phyloP scores from a whole-genome alignment of 1,140 invertebrate species.

The Ips typographus region DNA sequence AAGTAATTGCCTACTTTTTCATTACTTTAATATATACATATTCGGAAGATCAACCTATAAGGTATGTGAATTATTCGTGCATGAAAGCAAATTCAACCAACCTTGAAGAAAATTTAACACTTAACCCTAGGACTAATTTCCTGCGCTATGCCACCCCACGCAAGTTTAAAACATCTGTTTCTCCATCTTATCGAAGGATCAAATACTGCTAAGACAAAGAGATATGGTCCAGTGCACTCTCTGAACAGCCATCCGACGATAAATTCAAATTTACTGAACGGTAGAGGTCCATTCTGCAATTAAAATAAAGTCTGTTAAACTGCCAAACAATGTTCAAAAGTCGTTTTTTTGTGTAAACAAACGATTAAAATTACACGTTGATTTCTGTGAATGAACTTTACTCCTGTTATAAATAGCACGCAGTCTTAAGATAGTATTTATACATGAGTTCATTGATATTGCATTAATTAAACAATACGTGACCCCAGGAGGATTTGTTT shows the following conservation, averaged over 20 bases:
- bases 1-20: too few species aligned
- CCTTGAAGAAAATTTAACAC: constrained; percentile 35
- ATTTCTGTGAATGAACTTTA: too few species aligned
- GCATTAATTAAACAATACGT: too few species aligned
- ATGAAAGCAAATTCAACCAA: constrained; percentile 1
- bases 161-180: constrained; percentile 81
- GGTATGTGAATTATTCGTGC: background rate
- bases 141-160: constrained; percentile 91
- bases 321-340: too few species aligned
- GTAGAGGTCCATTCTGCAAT: constrained; percentile 83
- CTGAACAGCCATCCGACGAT: constrained; percentile 94
- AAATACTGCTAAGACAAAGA: constrained; percentile 82
- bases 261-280: constrained; percentile 96
- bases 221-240: constrained; percentile 84
- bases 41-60: background rate
- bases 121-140: constrained; percentile 68
- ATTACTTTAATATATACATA: constrained; percentile 4
- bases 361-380: too few species aligned
- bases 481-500: too few species aligned
- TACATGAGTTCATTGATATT: too few species aligned
- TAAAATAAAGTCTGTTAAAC: constrained; percentile 1
- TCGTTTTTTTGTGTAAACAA: too few species aligned
- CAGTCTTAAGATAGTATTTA: too few species aligned
- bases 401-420: too few species aligned
- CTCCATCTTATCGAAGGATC: constrained; percentile 91